Conservation (phyloP, 2,113 vertebrate genomes). For the Pelmatolapia mariae region DNA sequence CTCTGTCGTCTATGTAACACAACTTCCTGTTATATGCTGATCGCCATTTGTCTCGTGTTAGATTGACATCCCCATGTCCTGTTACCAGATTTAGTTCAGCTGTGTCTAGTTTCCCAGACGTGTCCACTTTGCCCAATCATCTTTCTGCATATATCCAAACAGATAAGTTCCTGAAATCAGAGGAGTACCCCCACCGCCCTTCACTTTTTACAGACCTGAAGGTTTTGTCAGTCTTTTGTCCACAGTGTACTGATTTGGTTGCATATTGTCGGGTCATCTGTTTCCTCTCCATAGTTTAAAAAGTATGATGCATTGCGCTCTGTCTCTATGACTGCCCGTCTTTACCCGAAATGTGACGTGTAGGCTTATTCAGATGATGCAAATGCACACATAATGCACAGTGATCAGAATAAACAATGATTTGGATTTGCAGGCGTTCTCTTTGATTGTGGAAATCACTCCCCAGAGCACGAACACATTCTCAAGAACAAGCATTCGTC, state of each 20-base stretch:
- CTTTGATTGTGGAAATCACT: neutral
- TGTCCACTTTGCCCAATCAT: neutral
- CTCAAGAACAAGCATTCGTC: neutral
- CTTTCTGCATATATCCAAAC: neutral
- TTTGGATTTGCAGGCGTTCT: neutral
- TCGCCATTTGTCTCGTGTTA: neutral
- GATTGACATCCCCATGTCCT: neutral
- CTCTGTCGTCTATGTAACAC: rapidly evolving
- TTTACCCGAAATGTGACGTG: neutral
- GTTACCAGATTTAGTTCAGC: neutral
- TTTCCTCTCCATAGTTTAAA: neutral
- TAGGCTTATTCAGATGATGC: neutral
- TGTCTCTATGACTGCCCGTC: neutral
- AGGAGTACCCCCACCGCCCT: rapidly evolving
- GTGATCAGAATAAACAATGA: neutral
- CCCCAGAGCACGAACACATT: neutral
- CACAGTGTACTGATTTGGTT: neutral
- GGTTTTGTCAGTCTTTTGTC: neutral
- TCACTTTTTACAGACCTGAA: neutral
- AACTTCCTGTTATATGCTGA: neutral
- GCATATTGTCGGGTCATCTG: neutral
- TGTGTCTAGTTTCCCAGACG: neutral
- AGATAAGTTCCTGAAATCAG: neutral
- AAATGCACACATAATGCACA: neutral
- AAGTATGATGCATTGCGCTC: neutral